Conservation (phyloP, 2,888 invertebrate species). For the Steinernema hermaphroditum region DNA sequence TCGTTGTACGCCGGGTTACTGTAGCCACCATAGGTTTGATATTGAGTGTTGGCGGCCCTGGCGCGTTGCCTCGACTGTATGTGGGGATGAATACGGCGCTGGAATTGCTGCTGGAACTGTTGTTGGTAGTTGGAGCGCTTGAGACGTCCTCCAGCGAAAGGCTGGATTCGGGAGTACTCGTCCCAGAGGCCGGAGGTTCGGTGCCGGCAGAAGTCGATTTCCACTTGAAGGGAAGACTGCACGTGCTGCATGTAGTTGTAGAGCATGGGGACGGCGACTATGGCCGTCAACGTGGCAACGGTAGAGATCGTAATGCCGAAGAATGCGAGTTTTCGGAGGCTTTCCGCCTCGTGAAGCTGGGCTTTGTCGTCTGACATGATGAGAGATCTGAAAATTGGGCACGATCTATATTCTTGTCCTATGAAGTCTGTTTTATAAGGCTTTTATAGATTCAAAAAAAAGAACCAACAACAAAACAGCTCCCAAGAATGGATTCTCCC, state of each 20-base stretch:
- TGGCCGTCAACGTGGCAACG: conserved; percentile 61
- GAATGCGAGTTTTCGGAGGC: conserved; percentile 49
- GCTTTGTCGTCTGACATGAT: conserved; percentile 35
- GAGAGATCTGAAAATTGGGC: too few species aligned
- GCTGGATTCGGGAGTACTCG: conserved; percentile 50
- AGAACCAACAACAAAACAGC: too few species aligned
- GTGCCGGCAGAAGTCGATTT: conserved; percentile 62
- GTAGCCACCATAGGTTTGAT: conserved; percentile 14
- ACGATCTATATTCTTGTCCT: too few species aligned
- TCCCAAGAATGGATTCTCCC: too few species aligned
- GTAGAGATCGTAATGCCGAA: conserved; percentile 55
- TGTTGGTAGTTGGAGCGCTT: conserved; percentile 46
- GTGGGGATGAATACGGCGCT: conserved; percentile 30
- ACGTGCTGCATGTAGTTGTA: conserved; percentile 47
- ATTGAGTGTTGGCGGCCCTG: conserved; percentile 12
- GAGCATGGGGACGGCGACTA: conserved; percentile 62
- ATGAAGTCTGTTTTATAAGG: too few species aligned
- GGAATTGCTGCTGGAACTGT: conserved; percentile 29
- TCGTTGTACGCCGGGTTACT: conserved; percentile 15
- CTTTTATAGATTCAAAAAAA: too few species aligned
- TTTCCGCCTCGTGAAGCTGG: conserved; percentile 48
- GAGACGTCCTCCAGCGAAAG: conserved; percentile 48
- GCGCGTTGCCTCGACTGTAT: background rate
- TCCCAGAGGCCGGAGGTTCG: conserved; percentile 57
- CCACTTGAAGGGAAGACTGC: conserved; percentile 60